Evolutionary conservation across 2,797 vertebrate genomes (phyloP).

Genomic region (Oreonectes daqikongensis): DNA sequence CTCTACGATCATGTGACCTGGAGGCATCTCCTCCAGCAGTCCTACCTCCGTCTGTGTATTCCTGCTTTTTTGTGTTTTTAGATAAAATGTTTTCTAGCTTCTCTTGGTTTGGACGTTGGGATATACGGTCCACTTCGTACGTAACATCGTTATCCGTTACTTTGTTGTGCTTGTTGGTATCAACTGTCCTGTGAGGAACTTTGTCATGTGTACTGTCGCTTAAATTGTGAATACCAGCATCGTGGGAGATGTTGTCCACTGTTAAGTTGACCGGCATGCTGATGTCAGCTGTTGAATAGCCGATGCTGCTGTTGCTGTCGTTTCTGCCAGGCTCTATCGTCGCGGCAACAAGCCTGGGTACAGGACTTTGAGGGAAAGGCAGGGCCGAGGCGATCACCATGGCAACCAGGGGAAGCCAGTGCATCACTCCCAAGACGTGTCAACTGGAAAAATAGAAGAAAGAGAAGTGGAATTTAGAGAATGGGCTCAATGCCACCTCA

Average conservation of each 20-base stretch:
- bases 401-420: conserved; percentile 89
- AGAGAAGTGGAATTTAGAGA: conserved; percentile 12
- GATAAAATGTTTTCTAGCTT: conserved; percentile 45
- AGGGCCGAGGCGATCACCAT: conserved; percentile 87
- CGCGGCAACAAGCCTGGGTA: conserved; percentile 71
- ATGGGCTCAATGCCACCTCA: conserved; percentile 9
- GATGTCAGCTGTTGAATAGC: conserved; percentile 14
- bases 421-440: conserved; percentile 87
- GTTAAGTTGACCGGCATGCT: conserved; percentile 33
- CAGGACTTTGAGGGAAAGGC: conserved; percentile 78
- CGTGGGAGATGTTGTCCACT: conserved; percentile 57
- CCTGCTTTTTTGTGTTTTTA: conserved; percentile 41
- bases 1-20: conserved; percentile 44
- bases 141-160: conserved; percentile 51
- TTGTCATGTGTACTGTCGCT: conserved; percentile 48
- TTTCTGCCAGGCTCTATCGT: conserved; percentile 68
- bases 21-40: conserved; percentile 44
- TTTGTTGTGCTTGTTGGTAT: neutral
- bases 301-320: conserved; percentile 54
- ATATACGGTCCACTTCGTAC: conserved; percentile 48
- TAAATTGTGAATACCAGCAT: conserved; percentile 57
- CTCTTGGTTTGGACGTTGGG: conserved; percentile 52
- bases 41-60: conserved; percentile 43
- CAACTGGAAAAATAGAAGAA: conserved; percentile 68
- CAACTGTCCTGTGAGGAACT: conserved; percentile 50